A percentile compares a stretch with the other conserved stretches of the same genome.
These are phyloP conservation scores for Anguilla anguilla DNA, from an alignment of 2,797 vertebrate genomes.

Conservation along the genomic window DNA sequence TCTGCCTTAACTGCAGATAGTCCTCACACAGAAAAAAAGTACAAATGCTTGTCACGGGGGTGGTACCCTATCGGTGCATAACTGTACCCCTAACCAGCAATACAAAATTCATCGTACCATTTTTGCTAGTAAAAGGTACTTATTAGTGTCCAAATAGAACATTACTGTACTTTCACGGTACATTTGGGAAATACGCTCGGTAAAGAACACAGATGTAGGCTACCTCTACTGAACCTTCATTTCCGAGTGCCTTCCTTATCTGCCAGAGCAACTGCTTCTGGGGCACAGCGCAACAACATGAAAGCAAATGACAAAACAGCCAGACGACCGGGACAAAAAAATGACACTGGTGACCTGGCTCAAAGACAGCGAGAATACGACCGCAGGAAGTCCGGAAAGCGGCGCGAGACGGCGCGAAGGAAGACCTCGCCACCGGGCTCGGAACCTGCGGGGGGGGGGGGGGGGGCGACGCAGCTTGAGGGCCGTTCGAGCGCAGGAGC, in stretches of 20 bases:
- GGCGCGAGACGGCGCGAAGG: not conserved
- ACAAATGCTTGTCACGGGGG: no score
- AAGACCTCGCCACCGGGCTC: not conserved
- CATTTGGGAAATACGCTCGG: no score
- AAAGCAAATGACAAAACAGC: not conserved
- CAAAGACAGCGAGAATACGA: constrained; percentile 9
- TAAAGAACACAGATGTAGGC: no score
- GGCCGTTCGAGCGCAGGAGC: not conserved
- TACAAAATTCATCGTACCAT: no score
- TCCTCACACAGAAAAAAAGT: no score
- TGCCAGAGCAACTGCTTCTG: not conserved
- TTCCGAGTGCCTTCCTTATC: not conserved
- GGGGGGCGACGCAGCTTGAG: not conserved
- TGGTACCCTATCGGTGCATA: no score
- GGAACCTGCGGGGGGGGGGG: not conserved
- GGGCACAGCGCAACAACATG: not conserved
- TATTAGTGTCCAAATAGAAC: no score
- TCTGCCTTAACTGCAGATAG: not conserved
- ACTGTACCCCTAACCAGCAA: no score
- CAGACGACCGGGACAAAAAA: not conserved
- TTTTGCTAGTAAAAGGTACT: no score
- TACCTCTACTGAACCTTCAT: no score
- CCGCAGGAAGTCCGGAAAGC: not conserved
- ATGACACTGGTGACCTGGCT: not conserved
- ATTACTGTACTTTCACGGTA: no score